Evolutionary conservation across 1,140 invertebrate genomes (phyloP).

Genomic region (Drosophila melanica): DNA sequence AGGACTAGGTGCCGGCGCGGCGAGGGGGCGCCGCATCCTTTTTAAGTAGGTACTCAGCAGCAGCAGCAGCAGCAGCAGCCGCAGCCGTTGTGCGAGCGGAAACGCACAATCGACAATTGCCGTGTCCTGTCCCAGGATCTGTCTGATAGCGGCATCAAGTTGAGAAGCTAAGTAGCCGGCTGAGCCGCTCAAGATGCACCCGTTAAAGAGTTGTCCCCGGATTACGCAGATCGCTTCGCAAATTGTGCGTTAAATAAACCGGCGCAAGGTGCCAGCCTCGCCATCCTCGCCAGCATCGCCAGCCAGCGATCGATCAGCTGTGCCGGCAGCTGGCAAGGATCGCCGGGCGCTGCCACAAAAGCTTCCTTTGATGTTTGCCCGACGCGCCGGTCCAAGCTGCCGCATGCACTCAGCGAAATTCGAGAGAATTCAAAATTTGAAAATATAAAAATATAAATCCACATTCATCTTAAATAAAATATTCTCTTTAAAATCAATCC

Average conservation of each 20-base stretch:
- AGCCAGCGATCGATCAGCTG: neutral
- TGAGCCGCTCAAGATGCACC: slow-evolving; percentile 2
- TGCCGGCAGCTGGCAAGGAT: slow-evolving; percentile 15
- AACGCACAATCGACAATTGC: slow-evolving; percentile 52
- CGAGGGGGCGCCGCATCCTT: neutral
- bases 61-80: neutral
- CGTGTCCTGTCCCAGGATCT: slow-evolving; percentile 19
- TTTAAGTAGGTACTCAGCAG: neutral
- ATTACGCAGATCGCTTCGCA: slow-evolving; percentile 41
- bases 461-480: too few relatives aligned
- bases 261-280: slow-evolving; percentile 7
- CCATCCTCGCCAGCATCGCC: too few relatives aligned
- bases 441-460: too few relatives aligned
- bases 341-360: slow-evolving; percentile 44
- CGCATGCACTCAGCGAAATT: too few relatives aligned
- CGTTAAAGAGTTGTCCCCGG: slow-evolving; percentile 61
- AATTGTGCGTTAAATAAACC: slow-evolving; percentile 52
- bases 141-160: slow-evolving; percentile 52
- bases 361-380: slow-evolving; percentile 50
- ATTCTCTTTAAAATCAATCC: too few relatives aligned
- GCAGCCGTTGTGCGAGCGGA: slow-evolving; percentile 1
- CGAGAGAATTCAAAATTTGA: too few relatives aligned
- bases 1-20: slow-evolving; percentile 5
- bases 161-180: slow-evolving; percentile 67
- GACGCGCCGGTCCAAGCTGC: too few relatives aligned